Evolutionary conservation across 2,113 vertebrate genomes (phyloP), one percentile per base, ranked within the genome.

Genomic region (Bufo bufo): DNA sequence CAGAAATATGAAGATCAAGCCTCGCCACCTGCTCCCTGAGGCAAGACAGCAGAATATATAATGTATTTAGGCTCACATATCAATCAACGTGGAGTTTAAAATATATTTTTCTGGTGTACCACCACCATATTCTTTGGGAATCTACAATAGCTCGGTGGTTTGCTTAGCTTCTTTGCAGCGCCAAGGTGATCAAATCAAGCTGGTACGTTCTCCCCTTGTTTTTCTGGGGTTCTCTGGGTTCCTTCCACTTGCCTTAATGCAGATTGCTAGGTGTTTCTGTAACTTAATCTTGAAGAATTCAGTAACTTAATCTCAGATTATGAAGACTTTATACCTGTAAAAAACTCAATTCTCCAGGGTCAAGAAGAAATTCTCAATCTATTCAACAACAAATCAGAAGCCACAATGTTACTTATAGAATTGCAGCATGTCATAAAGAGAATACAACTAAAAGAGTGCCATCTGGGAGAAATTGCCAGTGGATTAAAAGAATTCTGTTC

Each of bases 361-460:
- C 71, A 83, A 83, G 72, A 69, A 43, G 82, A 71, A 1, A 54
- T 90, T 45, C 16, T 56, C 0, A 71, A 83, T 2, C 84, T 92
- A n/a, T 52, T 92, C 49, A 19, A 91, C 84, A 85, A 90, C 20
- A 87, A 85, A 61, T 33, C 47, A 0, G 86, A 90, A 2, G 50
- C 74, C 1, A 14, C 10, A 0, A 0, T 45, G 61, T 72, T 85
- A 63, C 58, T 90, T 54, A 82, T 91, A 74, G 91, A 92, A 63
- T 89, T 92, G 2, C 14, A 89, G 6, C 84, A 91, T 19, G 13
- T 78, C 7, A 0, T 9, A 0, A 90, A 43, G 14, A 74, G 90
- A 2, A 85, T 93, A 19, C 85, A 90, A 4, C 87, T 93, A 87
- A 92, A 91, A 71, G 91, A 92, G 85, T 45, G 1, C 4, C 90